Conservation (phyloP, 2,113 vertebrate genomes). For the Mesembrinibis cayennensis region DNA sequence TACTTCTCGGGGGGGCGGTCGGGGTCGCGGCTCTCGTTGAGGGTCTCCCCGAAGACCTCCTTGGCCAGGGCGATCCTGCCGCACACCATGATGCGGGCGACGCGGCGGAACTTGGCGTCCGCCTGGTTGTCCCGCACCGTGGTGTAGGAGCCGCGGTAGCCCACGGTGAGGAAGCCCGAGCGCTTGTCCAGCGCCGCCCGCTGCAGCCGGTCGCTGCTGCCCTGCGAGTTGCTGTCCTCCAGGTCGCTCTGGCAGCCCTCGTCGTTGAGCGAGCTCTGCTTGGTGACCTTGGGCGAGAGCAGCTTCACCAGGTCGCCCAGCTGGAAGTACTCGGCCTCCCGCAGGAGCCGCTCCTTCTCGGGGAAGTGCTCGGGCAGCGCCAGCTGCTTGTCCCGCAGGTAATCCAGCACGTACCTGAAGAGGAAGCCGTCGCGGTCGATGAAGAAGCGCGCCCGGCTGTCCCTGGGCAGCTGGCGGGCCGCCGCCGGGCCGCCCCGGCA, state of each 20-base stretch:
- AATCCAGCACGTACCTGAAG: constrained; percentile 90
- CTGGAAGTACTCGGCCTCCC: constrained; percentile 88
- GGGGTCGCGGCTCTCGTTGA: constrained; percentile 88
- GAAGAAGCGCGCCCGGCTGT: constrained; percentile 88
- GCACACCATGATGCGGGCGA: constrained; percentile 88
- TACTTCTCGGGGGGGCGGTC: constrained; percentile 88
- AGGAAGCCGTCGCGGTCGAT: constrained; percentile 91
- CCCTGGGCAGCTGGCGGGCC: constrained; percentile 80
- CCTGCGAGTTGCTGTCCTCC: constrained; percentile 83
- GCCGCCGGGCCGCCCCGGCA: constrained; percentile 70
- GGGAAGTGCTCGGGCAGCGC: constrained; percentile 89
- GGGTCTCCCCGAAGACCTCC: constrained; percentile 86
- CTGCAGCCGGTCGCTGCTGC: constrained; percentile 78
- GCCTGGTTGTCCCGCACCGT: constrained; percentile 83
- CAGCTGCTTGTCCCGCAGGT: constrained; percentile 85
- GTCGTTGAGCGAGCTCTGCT: constrained; percentile 86
- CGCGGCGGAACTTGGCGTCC: constrained; percentile 86
- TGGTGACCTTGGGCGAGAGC: constrained; percentile 81
- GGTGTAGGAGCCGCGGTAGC: constrained; percentile 86
- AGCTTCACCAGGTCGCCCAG: constrained; percentile 82
- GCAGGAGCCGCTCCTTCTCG: constrained; percentile 86
- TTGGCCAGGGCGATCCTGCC: constrained; percentile 87
- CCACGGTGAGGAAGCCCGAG: constrained; percentile 87
- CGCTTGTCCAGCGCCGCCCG: constrained; percentile 74
- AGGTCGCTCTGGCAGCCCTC: constrained; percentile 88